A percentile compares a stretch with the other conserved stretches of the same genome.
Evolutionary conservation across 2,797 vertebrate species (phyloP).

Genomic region (Gallinago stenura): DNA sequence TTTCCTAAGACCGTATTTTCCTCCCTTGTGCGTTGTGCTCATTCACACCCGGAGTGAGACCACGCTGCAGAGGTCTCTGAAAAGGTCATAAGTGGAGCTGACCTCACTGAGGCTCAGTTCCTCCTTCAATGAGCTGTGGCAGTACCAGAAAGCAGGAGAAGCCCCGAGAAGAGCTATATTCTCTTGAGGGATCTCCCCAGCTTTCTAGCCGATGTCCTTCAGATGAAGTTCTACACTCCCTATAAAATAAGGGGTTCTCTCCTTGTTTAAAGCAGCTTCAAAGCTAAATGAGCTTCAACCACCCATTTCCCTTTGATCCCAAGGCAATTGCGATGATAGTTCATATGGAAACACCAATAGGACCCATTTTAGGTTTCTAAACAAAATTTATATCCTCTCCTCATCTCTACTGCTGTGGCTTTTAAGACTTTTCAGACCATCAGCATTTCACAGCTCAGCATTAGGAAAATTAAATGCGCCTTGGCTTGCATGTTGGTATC

Average conservation of each 20-base stretch:
- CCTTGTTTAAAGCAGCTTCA: not conserved
- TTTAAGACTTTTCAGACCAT: not conserved
- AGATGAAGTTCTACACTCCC: not conserved
- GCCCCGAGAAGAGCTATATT: not conserved
- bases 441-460: not conserved
- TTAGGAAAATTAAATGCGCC: not conserved
- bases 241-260: not conserved
- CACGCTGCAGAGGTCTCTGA: not conserved
- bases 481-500: rapidly evolving
- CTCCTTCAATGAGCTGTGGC: not conserved
- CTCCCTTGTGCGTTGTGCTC: not conserved
- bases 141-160: not conserved
- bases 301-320: not conserved
- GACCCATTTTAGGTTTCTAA: not conserved
- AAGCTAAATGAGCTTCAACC: not conserved
- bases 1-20: not conserved
- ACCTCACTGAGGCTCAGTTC: not conserved
- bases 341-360: not conserved
- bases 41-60: not conserved
- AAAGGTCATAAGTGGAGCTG: not conserved
- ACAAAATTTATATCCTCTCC: not conserved
- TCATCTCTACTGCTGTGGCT: rapidly evolving
- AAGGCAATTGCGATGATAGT: too few species aligned
- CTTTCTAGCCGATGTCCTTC: not conserved
- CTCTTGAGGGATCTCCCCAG: not conserved